A percentile compares a stretch with the other conserved stretches of the same genome.
These are phyloP conservation scores for Euphydryas editha DNA, from an alignment of 2,888 invertebrate species.

Conservation along the genomic window DNA sequence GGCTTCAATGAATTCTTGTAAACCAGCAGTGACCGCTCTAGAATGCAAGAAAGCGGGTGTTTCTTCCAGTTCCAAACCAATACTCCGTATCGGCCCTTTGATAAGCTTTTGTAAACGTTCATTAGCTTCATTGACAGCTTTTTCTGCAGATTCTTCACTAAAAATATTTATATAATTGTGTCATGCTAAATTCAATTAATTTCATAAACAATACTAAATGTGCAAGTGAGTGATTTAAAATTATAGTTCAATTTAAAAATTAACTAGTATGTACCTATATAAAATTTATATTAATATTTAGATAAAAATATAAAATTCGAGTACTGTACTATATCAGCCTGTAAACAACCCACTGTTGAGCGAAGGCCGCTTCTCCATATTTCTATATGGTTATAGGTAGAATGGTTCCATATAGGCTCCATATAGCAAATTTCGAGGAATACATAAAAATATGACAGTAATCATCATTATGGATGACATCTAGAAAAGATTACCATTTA, in stretches of 20 bases:
- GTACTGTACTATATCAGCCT: too few species aligned
- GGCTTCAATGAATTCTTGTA: slow-evolving; percentile 95
- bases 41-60: slow-evolving; percentile 85
- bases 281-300: not conserved
- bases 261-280: not conserved
- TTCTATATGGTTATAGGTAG: too few species aligned
- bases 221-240: not conserved
- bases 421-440: too few species aligned
- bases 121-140: slow-evolving; percentile 80
- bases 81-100: slow-evolving; percentile 75
- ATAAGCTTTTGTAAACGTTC: slow-evolving; percentile 86
- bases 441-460: too few species aligned
- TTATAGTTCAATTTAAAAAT: not conserved
- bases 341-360: too few species aligned
- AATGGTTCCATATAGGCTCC: too few species aligned
- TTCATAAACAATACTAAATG: too few species aligned
- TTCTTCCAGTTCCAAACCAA: slow-evolving; percentile 89
- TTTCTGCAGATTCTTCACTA: slow-evolving; percentile 65
- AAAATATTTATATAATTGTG: not conserved
- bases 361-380: too few species aligned
- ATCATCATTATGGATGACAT: too few species aligned
- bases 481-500: not conserved
- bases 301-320: too few species aligned
- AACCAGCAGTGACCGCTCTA: slow-evolving; percentile 70
- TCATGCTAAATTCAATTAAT: too few species aligned